Evolutionary conservation across 2,113 vertebrate genomes (phyloP), one percentile per base, ranked within the genome.

Genomic region (Mugil cephalus): DNA sequence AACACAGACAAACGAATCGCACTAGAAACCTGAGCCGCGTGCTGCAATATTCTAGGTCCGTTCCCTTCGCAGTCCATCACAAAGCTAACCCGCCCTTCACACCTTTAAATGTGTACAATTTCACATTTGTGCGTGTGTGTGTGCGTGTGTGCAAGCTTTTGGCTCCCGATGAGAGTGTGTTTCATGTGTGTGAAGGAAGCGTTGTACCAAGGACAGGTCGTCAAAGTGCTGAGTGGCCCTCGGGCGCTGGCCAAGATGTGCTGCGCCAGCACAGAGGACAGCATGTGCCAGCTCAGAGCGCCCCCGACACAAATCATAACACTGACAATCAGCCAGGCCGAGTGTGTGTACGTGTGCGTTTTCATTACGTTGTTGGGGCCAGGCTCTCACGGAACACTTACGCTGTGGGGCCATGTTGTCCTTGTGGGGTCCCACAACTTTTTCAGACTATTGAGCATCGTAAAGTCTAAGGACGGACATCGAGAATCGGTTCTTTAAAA

Each of bases 161-260:
- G n/a, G 36, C 5, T 53, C 35, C 18, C 54, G 18, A 43, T 74
- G 4, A 47, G 59, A 4, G 8, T 2, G 10, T 15, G 6, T 21
- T 62, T 42, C 24, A 17, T 30, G 51, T 39, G 43, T n/a, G 48
- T 46, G 36, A 71, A 21, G 34, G 47, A 10, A 0, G 21, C 63
- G 74, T 47, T 42, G 21, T 24, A 69, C 56, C 79, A 80, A 77
- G 74, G 83, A 73, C 61, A 64, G 79, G 78, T 70, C 70, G 21
- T 85, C 83, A 77, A 38, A 82, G 64, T 36, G 6, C 60, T 45
- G 55, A 80, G 54, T 24, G 58, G 38, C 71, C 77, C 40, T 58
- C 70, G 15, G 80, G 19, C 13, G 6, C 62, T 35, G n/a, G 56
- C 76, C 62, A 83, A 86, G 76, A 68, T 84, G 48, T 74, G 64